Percentiles rank a stretch among this genome's conserved stretches.
These are phyloP conservation scores for Pelodiscus sinensis DNA, from an alignment of 2,113 vertebrate species.

Conservation along the genomic window DNA sequence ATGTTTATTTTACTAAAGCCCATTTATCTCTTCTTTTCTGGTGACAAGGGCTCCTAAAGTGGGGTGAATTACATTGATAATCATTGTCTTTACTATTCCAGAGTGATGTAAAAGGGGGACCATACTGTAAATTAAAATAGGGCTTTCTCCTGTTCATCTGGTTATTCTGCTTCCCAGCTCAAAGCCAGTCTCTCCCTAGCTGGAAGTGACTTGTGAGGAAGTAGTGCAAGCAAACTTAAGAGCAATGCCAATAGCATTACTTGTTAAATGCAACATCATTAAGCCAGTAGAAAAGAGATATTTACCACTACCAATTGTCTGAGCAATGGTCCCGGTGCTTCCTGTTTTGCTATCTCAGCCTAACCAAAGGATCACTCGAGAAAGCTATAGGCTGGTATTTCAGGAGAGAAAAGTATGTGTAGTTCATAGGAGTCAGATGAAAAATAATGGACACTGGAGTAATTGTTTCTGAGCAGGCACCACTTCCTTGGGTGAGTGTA, in stretches of 20 bases:
- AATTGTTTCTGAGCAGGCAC: constrained; percentile 37
- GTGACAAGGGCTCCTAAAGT: constrained; percentile 29
- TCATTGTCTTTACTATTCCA: background rate
- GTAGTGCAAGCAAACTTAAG: background rate
- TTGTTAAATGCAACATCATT: fast-evolving
- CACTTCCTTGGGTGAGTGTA: background rate
- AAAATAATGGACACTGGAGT: constrained; percentile 18
- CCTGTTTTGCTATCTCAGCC: background rate
- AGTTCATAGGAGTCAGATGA: background rate
- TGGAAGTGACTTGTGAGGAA: background rate
- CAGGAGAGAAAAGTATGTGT: background rate
- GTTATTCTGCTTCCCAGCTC: background rate
- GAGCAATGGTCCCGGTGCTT: background rate
- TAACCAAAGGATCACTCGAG: background rate
- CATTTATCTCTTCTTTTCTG: constrained; percentile 8
- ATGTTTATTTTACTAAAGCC: constrained; percentile 21
- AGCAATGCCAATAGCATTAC: background rate
- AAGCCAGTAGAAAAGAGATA: background rate
- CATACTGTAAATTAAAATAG: background rate
- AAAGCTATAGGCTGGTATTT: background rate
- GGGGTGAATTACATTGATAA: constrained; percentile 39
- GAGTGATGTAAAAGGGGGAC: constrained; percentile 8
- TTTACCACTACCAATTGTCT: background rate
- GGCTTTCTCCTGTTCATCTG: constrained; percentile 34
- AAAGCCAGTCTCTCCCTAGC: background rate